Conservation (phyloP, 2,888 invertebrate species). For the Leptopilina drosophilae region DNA sequence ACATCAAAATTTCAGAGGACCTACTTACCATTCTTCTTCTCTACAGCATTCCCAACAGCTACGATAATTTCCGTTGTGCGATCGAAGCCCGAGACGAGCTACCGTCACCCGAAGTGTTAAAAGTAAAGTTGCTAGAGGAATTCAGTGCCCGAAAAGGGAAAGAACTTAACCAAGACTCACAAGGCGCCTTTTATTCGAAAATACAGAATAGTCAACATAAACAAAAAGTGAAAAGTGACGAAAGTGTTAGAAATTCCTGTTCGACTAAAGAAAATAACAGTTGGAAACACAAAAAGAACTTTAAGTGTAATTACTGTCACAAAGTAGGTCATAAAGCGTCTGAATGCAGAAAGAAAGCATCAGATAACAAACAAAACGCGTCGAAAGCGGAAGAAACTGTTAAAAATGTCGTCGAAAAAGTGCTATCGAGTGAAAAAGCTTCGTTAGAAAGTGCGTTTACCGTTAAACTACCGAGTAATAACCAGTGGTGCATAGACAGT, state of each 20-base stretch:
- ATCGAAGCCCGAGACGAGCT: slow-evolving; percentile 51
- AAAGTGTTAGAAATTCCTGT: neutral
- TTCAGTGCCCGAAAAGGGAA: slow-evolving; percentile 43
- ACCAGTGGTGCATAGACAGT: slow-evolving; percentile 49
- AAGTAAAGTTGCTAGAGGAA: slow-evolving; percentile 48
- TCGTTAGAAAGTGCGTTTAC: slow-evolving; percentile 36
- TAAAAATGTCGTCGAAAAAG: neutral
- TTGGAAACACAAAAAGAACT: slow-evolving; percentile 7
- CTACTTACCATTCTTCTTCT: slow-evolving; percentile 47
- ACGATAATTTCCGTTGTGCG: slow-evolving; percentile 50
- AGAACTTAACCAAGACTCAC: neutral
- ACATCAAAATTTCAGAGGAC: slow-evolving; percentile 44
- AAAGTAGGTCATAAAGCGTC: neutral
- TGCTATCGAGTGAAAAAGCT: slow-evolving; percentile 7
- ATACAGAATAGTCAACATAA: neutral
- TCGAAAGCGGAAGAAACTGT: neutral
- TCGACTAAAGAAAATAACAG: neutral
- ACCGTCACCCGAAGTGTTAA: slow-evolving; percentile 50
- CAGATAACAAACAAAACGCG: neutral
- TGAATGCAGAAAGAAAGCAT: slow-evolving; percentile 14
- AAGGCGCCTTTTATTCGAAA: neutral
- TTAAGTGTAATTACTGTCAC: neutral
- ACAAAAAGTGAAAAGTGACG: neutral
- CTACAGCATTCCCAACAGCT: slow-evolving; percentile 49
- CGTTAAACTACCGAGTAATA: slow-evolving; percentile 21